Evolutionary conservation across 2,888 invertebrate species (phyloP).

Genomic region (Branchinecta sandiegonensis): DNA sequence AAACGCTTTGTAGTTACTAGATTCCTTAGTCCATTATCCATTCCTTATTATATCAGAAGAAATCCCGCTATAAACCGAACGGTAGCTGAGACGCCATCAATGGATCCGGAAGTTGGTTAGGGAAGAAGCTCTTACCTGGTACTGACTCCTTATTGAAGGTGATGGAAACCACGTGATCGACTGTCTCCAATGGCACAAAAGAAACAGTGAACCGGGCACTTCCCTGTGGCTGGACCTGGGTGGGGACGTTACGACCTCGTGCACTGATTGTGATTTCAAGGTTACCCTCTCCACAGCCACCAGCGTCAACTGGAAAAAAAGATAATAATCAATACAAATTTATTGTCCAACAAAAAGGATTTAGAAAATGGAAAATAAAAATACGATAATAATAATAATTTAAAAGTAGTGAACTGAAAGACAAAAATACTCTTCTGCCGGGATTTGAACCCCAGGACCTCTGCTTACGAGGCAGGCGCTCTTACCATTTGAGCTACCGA

Average conservation of each 20-base stretch:
- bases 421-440: too few relatives aligned
- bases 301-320: constrained; percentile 62
- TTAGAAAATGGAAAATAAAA: too few relatives aligned
- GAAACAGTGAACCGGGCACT: constrained; percentile 84
- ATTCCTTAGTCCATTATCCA: too few relatives aligned
- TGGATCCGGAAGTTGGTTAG: constrained; percentile 16
- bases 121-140: constrained; percentile 32
- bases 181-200: constrained; percentile 84
- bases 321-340: not conserved
- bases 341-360: too few relatives aligned
- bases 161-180: constrained; percentile 88
- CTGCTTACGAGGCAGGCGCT: too few relatives aligned
- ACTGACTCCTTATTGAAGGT: constrained; percentile 81
- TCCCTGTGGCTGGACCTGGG: constrained; percentile 85
- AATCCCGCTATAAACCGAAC: not conserved
- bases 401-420: too few relatives aligned
- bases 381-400: too few relatives aligned
- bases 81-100: not conserved
- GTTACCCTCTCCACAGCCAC: constrained; percentile 91
- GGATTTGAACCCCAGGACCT: too few relatives aligned
- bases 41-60: too few relatives aligned
- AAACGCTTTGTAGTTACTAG: too few relatives aligned
- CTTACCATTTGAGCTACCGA: too few relatives aligned
- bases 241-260: constrained; percentile 80
- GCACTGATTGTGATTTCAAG: constrained; percentile 92